Percentiles rank a stretch among this genome's conserved stretches.
Conservation (phyloP, 2,797 vertebrate species). For the Nannoperca obscura region DNA sequence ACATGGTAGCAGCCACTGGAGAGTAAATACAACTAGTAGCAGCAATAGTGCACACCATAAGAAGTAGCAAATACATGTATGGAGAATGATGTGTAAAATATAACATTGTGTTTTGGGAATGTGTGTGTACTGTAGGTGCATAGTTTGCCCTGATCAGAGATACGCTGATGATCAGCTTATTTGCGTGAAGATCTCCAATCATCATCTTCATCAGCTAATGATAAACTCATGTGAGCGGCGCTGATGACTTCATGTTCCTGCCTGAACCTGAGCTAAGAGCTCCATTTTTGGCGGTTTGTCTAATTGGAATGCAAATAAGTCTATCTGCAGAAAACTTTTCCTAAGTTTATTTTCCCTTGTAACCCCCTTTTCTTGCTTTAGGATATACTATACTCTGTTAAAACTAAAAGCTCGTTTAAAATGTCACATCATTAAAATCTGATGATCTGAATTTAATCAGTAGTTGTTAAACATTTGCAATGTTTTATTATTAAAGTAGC, state of each 20-base stretch:
- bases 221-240: conserved; percentile 22
- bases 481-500: not conserved
- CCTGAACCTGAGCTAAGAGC: not conserved
- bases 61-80: not conserved
- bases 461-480: conserved; percentile 1
- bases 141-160: conserved; percentile 22
- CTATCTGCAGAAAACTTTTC: not conserved
- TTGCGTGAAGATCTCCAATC: not conserved
- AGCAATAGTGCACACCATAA: not conserved
- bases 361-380: not conserved
- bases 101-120: not conserved
- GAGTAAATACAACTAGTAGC: conserved; percentile 14
- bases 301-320: conserved; percentile 20
- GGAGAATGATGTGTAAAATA: conserved; percentile 16
- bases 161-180: conserved; percentile 5
- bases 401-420: not conserved
- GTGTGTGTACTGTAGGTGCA: not conserved
- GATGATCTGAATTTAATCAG: conserved; percentile 21
- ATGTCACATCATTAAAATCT: conserved; percentile 13
- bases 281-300: conserved; percentile 5
- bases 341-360: not conserved
- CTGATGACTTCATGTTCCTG: conserved; percentile 20
- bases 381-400: not conserved
- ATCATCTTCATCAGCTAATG: conserved; percentile 5
- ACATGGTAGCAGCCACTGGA: conserved; percentile 3